These are phyloP conservation scores for Alectura lathami DNA, from an alignment of 2,113 vertebrate genomes.

Conservation along the genomic window DNA sequence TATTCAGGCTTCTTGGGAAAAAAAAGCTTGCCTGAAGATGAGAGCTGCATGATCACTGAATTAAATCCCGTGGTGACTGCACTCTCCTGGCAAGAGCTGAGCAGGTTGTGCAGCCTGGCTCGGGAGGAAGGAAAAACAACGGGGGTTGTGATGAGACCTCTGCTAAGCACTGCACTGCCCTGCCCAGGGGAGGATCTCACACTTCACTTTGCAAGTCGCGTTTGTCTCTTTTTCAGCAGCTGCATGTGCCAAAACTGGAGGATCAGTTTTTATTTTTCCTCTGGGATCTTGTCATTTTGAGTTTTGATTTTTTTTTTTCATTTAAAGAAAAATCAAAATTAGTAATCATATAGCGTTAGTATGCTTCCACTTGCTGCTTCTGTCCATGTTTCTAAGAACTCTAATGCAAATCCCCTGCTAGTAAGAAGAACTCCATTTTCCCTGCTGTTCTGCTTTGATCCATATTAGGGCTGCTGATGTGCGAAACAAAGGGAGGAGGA, in stretches of 20 bases:
- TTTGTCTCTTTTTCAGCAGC: neutral
- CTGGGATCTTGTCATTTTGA: neutral
- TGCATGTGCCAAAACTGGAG: neutral
- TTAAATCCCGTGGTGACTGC: neutral
- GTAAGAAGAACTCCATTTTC: neutral
- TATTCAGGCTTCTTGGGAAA: neutral
- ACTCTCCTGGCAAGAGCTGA: neutral
- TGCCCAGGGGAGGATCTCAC: neutral
- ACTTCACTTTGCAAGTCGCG: neutral
- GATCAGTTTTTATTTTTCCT: neutral
- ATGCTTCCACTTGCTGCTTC: neutral
- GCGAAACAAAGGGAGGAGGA: neutral
- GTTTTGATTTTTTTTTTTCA: neutral
- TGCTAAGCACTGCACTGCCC: neutral
- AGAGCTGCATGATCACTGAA: neutral
- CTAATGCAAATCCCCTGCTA: neutral
- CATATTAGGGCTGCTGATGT: neutral
- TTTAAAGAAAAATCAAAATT: neutral
- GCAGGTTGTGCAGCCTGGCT: neutral
- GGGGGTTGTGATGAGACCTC: neutral
- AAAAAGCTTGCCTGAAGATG: neutral
- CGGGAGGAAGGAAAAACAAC: neutral
- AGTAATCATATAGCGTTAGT: neutral
- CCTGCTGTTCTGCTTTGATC: neutral
- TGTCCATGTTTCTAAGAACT: neutral